Conservation (phyloP, 2,888 invertebrate species). For the Epsilonema sp. region DNA sequence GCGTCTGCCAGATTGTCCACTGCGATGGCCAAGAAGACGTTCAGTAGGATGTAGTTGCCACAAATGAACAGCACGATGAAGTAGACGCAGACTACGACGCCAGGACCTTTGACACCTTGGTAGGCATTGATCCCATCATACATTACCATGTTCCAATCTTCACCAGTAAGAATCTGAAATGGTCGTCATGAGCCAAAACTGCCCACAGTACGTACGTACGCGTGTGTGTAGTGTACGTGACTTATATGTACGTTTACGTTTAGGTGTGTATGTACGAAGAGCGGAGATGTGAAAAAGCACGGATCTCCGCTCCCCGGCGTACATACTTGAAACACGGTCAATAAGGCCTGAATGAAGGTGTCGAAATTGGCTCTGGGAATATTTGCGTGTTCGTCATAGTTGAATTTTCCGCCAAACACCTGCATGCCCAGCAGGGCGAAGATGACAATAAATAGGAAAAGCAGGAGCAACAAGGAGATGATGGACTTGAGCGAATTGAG, state of each 20-base stretch:
- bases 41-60: constrained; percentile 90
- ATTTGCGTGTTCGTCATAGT: constrained; percentile 58
- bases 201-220: no score
- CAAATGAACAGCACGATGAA: constrained; percentile 76
- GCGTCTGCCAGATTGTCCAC: no score
- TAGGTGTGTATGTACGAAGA: no score
- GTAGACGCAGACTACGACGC: constrained; percentile 83
- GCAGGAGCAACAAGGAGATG: constrained; percentile 77
- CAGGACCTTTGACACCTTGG: constrained; percentile 73
- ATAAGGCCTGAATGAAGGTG: constrained; percentile 88
- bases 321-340: constrained; percentile 99
- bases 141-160: constrained; percentile 99
- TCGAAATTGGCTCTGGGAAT: constrained; percentile 94
- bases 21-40: no score
- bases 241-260: no score
- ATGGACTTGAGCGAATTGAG: constrained; percentile 98
- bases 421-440: constrained; percentile 99
- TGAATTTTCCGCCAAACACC: constrained; percentile 96
- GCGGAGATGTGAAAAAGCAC: no score
- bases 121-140: constrained; percentile 91
- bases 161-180: constrained; percentile 98
- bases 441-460: constrained; percentile 98
- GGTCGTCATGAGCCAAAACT: no score
- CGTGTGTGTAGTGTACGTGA: no score
- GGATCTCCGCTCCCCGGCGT: no score